Evolutionary conservation across 1,140 invertebrate genomes (phyloP).

Genomic region (Ericerus pela): DNA sequence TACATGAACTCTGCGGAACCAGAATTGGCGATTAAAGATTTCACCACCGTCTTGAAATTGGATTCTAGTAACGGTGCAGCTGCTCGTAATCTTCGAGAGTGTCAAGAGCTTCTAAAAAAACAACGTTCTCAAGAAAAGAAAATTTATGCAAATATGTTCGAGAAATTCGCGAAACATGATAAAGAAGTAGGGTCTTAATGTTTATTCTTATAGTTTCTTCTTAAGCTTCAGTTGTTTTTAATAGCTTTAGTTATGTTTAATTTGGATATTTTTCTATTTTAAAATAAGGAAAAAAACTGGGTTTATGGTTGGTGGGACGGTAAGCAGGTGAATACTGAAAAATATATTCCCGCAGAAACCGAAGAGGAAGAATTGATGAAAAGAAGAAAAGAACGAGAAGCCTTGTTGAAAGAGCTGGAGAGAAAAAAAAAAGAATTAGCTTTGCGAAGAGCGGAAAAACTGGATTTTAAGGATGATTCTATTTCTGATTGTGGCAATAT

Average conservation of each 20-base stretch:
- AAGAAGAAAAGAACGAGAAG: constrained; percentile 16
- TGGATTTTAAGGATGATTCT: too few relatives aligned
- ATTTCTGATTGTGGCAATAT: too few relatives aligned
- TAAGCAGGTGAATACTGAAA: constrained; percentile 22
- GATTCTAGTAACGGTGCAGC: constrained; percentile 76
- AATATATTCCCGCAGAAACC: constrained; percentile 19
- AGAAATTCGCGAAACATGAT: constrained; percentile 67
- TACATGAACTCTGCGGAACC: constrained; percentile 58
- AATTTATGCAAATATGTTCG: constrained; percentile 89
- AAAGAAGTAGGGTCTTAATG: constrained; percentile 42
- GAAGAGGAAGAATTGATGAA: constrained; percentile 19
- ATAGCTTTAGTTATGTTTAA: background rate
- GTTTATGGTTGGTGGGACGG: constrained; percentile 26
- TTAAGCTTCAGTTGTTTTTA: background rate
- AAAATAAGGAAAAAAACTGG: constrained; percentile 18
- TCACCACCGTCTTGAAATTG: constrained; percentile 50
- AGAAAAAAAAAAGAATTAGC: constrained; percentile 17
- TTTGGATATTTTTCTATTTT: background rate
- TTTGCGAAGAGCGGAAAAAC: constrained; percentile 11
- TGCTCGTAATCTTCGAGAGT: constrained; percentile 49
- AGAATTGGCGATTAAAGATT: constrained; percentile 61
- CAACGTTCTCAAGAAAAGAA: constrained; percentile 70
- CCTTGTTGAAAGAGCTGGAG: background rate
- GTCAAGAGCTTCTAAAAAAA: constrained; percentile 57
- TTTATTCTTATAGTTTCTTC: background rate